Evolutionary conservation across 2,888 invertebrate genomes (phyloP).

Genomic region (Monopis laevigella): DNA sequence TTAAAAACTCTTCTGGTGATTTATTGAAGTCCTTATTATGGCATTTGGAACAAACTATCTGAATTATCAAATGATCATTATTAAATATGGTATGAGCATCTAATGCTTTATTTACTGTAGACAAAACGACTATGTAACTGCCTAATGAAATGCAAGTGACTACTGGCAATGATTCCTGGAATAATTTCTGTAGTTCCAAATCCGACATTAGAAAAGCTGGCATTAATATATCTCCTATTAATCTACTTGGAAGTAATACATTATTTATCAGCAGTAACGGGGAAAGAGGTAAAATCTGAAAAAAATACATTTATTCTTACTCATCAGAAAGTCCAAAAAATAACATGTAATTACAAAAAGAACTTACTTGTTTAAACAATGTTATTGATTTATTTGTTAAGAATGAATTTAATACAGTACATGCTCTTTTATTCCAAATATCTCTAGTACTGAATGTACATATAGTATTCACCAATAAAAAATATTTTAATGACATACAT

Average conservation of each 20-base stretch:
- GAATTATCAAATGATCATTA: constrained; percentile 28
- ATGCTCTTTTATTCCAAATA: constrained; percentile 29
- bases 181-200: constrained; percentile 30
- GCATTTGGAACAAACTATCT: constrained; percentile 41
- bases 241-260: constrained; percentile 39
- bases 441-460: constrained; percentile 27
- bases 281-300: constrained; percentile 42
- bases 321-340: background rate
- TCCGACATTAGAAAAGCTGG: constrained; percentile 46
- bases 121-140: constrained; percentile 28
- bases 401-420: constrained; percentile 26
- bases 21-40: constrained; percentile 24
- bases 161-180: constrained; percentile 32
- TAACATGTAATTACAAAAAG: background rate
- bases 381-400: constrained; percentile 28
- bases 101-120: constrained; percentile 18
- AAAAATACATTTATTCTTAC: constrained; percentile 20
- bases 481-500: constrained; percentile 31
- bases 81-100: constrained; percentile 34
- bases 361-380: constrained; percentile 29
- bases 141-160: constrained; percentile 46
- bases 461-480: constrained; percentile 29
- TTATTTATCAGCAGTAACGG: constrained; percentile 42
- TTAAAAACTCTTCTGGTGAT: constrained; percentile 20
- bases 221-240: constrained; percentile 49